Percentiles rank a stretch among this genome's conserved stretches.
phyloP scores from a whole-genome alignment of 2,113 vertebrate genomes.

The Onychostoma macrolepis region DNA sequence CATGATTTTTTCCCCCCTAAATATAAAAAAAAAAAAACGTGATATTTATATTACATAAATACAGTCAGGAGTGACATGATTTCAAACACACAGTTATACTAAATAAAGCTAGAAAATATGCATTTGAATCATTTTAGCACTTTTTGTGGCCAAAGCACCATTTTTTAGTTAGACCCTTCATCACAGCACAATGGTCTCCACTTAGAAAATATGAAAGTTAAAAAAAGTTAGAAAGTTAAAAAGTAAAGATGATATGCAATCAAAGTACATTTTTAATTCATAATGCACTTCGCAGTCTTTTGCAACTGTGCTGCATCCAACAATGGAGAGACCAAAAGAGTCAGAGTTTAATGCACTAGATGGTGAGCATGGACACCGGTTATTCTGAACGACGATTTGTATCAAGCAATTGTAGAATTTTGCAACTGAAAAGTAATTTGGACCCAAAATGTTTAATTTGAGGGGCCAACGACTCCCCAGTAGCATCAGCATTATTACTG shows the following conservation, averaged over 20 bases:
- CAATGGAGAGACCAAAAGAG: background rate
- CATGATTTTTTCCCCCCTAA: background rate
- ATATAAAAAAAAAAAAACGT: background rate
- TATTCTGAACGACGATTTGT: background rate
- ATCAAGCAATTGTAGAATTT: background rate
- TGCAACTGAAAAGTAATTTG: background rate
- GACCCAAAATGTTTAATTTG: background rate
- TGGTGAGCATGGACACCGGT: background rate
- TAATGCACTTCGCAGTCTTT: background rate
- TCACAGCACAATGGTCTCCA: too few relatives aligned
- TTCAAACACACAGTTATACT: background rate
- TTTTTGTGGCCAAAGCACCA: background rate
- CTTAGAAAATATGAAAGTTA: too few relatives aligned
- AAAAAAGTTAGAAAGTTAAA: too few relatives aligned
- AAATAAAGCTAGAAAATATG: background rate
- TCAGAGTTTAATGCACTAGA: background rate
- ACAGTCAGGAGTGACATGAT: background rate
- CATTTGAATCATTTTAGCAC: background rate
- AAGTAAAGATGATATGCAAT: background rate
- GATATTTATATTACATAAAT: background rate
- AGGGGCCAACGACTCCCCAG: background rate
- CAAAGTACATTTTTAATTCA: background rate
- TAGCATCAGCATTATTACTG: slow-evolving; percentile 62
- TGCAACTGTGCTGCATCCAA: background rate
- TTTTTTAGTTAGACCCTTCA: too few relatives aligned